Conservation (phyloP, 2,797 vertebrate species). For the Xyrichtys novacula region DNA sequence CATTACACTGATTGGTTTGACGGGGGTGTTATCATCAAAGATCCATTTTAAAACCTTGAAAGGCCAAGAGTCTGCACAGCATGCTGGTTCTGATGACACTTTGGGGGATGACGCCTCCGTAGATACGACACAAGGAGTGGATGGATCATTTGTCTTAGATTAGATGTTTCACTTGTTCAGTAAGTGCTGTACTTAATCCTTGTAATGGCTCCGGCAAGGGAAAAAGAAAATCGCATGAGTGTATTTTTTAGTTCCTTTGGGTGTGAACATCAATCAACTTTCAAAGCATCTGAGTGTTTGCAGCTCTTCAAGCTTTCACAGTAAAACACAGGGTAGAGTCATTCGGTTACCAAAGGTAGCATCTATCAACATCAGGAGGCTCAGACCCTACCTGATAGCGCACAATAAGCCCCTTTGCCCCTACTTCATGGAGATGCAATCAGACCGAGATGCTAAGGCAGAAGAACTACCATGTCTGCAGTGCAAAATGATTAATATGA, state of each 20-base stretch:
- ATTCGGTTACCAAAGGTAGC: too few relatives aligned
- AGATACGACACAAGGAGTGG: constrained; percentile 1
- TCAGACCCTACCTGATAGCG: too few relatives aligned
- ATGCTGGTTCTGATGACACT: constrained; percentile 17
- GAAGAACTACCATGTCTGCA: too few relatives aligned
- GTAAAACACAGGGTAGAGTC: too few relatives aligned
- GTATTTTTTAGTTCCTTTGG: neutral
- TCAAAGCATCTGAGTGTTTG: neutral
- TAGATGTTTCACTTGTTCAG: constrained; percentile 7
- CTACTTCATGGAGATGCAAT: too few relatives aligned
- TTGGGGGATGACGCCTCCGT: neutral
- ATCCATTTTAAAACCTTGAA: constrained; percentile 24
- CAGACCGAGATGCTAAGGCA: too few relatives aligned
- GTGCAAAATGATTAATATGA: too few relatives aligned
- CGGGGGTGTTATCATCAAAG: constrained; percentile 9
- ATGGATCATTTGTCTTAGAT: constrained; percentile 19
- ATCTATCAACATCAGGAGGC: too few relatives aligned
- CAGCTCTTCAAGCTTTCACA: too few relatives aligned
- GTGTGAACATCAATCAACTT: neutral
- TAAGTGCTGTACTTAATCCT: neutral
- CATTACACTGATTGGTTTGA: constrained; percentile 12
- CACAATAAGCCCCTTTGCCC: too few relatives aligned
- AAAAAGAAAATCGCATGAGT: neutral
- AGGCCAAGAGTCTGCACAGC: constrained; percentile 23
- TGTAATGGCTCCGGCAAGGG: neutral